Conservation (phyloP, 2,888 invertebrate genomes). For the Dexiosoma caninum region DNA sequence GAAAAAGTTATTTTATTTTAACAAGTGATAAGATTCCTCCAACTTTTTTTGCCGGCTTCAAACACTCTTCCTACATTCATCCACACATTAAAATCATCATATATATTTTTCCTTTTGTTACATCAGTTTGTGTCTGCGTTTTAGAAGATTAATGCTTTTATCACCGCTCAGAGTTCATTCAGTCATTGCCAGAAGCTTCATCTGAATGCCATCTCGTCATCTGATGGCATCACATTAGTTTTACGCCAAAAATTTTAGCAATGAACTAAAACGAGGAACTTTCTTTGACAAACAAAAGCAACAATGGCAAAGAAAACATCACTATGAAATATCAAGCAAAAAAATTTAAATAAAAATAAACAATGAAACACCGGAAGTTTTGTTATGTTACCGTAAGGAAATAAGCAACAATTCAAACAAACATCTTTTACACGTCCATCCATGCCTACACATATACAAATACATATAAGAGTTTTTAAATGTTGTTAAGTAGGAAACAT, state of each 20-base stretch:
- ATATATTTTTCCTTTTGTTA: too few species aligned
- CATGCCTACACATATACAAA: too few species aligned
- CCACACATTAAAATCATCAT: too few species aligned
- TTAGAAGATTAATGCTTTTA: conserved; percentile 77
- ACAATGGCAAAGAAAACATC: neutral
- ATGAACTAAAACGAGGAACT: neutral
- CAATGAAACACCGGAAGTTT: conserved; percentile 70
- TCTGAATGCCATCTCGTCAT: conserved; percentile 76
- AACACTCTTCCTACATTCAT: too few species aligned
- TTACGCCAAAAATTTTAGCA: conserved; percentile 59
- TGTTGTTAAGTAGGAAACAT: neutral
- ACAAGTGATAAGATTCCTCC: neutral
- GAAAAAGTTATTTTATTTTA: neutral
- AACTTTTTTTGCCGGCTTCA: neutral
- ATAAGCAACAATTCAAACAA: too few species aligned
- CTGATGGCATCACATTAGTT: conserved; percentile 77
- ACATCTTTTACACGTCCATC: neutral
- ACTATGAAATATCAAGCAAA: neutral
- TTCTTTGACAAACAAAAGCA: conserved; percentile 30
- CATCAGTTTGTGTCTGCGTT: conserved; percentile 58
- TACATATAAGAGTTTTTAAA: too few species aligned
- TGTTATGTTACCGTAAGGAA: conserved; percentile 71
- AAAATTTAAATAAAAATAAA: neutral
- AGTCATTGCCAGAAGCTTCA: conserved; percentile 76
- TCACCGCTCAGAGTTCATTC: conserved; percentile 78